Base-by-base conservation (phyloP, 2,797 vertebrate species). In the Pampus argenteus region DNA sequence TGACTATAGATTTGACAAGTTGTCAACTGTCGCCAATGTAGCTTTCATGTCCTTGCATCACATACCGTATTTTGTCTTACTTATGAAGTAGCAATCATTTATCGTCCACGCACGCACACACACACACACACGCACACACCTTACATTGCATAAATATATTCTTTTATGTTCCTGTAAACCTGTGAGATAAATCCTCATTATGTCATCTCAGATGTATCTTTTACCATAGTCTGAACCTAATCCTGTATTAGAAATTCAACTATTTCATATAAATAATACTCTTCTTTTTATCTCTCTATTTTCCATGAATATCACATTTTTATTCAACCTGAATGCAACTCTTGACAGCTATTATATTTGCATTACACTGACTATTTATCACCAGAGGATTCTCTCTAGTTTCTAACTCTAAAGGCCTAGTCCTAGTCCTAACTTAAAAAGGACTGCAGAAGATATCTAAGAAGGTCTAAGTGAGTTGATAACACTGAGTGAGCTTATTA, bases 1-100 rank as follows among this genome's bases (percentile, higher is more conserved):
- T 29, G 56, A 70, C 72, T 77, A 51, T 51, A 61, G 71, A 79
- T 56, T 56, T 77, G 73, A 86, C 50, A 68, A 73, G 66, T 60
- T 87, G 73, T 83, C 84, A 82, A 26, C 67, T 23, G 26, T 61
- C 31, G 9, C 56, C 77, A 61, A 45, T 52, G 48, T 57, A 13
- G 25, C 66, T 71, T 70, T 76, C 55, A 36, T 66, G 36, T 66
- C 18, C 42, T 64, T 40, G 55, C 9, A 10, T 42, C 58, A 22
- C 40, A 36, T 10, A n/a, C n/a, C n/a, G n/a, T n/a, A 20, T 48
- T 48, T 66, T 65, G 9, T 66, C 7, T 0, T 3, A 48, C n/a
- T 72, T 29, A 29, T 26, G 20, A 68, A 64, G 58, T n/a, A 45
- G 25, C 8, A 42, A 40, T 61, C 22, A 52, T 40, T 59, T 45